A percentile compares a stretch with the other conserved stretches of the same genome.
Conservation (phyloP, 2,113 vertebrate species). For the Ictidomys tridecemlineatus region DNA sequence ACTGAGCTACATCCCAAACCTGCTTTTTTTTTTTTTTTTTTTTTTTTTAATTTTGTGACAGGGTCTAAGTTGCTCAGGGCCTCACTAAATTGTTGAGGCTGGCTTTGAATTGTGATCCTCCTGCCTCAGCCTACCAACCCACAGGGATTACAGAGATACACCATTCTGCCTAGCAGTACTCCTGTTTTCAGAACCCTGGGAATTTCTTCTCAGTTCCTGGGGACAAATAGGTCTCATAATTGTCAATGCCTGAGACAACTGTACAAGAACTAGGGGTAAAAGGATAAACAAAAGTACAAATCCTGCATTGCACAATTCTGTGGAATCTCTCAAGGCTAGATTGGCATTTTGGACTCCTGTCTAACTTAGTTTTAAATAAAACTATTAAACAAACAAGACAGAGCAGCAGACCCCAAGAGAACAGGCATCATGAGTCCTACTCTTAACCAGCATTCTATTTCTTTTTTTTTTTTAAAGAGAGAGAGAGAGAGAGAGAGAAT, state of each 20-base stretch:
- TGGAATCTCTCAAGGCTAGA: neutral
- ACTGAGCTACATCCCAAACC: too few relatives aligned
- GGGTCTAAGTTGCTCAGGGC: too few relatives aligned
- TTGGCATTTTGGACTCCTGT: neutral
- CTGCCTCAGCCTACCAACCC: too few relatives aligned
- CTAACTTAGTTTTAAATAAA: conserved; percentile 8
- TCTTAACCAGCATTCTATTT: neutral
- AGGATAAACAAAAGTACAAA: conserved; percentile 3
- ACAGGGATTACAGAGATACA: too few relatives aligned
- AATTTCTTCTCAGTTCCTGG: neutral
- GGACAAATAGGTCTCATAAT: neutral
- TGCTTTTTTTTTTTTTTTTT: too few relatives aligned
- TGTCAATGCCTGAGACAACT: neutral
- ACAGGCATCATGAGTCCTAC: neutral
- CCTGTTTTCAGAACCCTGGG: neutral
- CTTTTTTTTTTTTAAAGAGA: too few relatives aligned
- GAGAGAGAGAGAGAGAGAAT: too few relatives aligned
- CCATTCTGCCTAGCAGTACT: too few relatives aligned
- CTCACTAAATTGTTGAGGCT: too few relatives aligned
- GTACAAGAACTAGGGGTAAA: neutral
- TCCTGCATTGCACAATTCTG: neutral
- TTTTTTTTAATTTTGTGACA: too few relatives aligned
- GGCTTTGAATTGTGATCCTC: too few relatives aligned
- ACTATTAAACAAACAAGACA: neutral
- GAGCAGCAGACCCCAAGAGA: neutral